These are phyloP conservation scores for Macrotis lagotis DNA, from an alignment of 2,113 vertebrate species.

Conservation along the genomic window DNA sequence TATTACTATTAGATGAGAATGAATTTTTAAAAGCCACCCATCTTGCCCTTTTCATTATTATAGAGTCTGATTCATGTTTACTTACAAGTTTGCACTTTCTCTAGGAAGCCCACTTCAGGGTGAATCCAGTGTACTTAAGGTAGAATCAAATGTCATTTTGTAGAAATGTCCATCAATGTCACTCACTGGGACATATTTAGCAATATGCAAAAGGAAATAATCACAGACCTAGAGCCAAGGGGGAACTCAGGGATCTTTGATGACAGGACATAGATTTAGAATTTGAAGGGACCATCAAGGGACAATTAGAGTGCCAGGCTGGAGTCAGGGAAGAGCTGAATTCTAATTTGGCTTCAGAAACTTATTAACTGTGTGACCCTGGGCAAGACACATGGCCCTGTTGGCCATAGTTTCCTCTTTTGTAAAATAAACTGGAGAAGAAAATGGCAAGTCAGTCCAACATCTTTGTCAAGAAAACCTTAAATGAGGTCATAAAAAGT, in stretches of 20 bases:
- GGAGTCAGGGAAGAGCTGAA: background rate
- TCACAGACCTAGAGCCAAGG: background rate
- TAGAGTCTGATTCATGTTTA: slow-evolving; percentile 4
- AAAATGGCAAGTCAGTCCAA: no score
- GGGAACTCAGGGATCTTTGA: background rate
- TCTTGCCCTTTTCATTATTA: slow-evolving; percentile 44
- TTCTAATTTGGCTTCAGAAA: background rate
- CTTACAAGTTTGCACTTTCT: background rate
- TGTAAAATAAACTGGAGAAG: background rate
- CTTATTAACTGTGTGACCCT: background rate
- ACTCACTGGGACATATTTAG: background rate
- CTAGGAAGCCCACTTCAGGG: background rate
- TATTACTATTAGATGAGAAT: slow-evolving; percentile 70
- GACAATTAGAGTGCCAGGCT: background rate
- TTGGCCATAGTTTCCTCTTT: background rate
- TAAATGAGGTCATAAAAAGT: background rate
- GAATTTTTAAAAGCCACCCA: slow-evolving; percentile 71
- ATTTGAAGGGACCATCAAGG: background rate
- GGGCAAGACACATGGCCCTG: background rate
- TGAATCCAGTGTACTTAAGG: background rate
- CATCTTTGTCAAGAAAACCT: background rate
- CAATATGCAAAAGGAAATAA: background rate
- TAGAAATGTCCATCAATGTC: background rate
- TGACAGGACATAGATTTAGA: background rate
- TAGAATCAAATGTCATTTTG: background rate